Base-by-base conservation (phyloP, 1,140 invertebrate species). In the Panagrolaimus sp. region DNA sequence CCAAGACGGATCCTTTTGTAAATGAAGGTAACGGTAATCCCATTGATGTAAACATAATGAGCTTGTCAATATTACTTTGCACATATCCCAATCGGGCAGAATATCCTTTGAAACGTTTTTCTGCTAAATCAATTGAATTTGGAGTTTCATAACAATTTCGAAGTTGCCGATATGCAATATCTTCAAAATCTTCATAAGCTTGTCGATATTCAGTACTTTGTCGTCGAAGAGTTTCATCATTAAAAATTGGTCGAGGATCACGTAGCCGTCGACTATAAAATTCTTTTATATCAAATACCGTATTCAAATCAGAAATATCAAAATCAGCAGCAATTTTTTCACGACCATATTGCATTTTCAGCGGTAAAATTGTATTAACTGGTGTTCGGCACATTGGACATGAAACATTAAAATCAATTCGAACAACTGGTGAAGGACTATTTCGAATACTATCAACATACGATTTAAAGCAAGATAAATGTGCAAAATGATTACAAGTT, bases 351-450 rank as follows among this genome's bases (percentile, higher is more conserved):
- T 58, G 14, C 52, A 58, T 58, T 28, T 28, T 21, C 14, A 58
- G 52, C 8, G 52, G 52, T 6, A 58, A 28, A 4, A 58, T 58
- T 0, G n/a, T 28, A 58, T 58, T 58, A 6, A 58, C 17, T 21
- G 52, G 52, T 26, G 52, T 26, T 67, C 68, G 68, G n/a, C 68
- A 70, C 24, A 70, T 24, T 43, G 68, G 68, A 52, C 68, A 70
- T 9, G 43, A 21, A 9, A 69, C 26, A 44, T 24, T 65, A 24
- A 65, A 44, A 44, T 46, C 38, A 9, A n/a, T n/a, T 43, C 38
- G 24, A 1, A 65, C 38, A 9, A 46, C 38, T 55, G 26, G 17
- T 43, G 38, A 21, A 43, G 14, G 12, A 24, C 24, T 32, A n/a
- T 43, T 10, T 15, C 24, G 12, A 45, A 21, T 17, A 12, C 17